Evolutionary conservation across 2,888 invertebrate species (phyloP).

Genomic region (Chrysomela aeneicollis): DNA sequence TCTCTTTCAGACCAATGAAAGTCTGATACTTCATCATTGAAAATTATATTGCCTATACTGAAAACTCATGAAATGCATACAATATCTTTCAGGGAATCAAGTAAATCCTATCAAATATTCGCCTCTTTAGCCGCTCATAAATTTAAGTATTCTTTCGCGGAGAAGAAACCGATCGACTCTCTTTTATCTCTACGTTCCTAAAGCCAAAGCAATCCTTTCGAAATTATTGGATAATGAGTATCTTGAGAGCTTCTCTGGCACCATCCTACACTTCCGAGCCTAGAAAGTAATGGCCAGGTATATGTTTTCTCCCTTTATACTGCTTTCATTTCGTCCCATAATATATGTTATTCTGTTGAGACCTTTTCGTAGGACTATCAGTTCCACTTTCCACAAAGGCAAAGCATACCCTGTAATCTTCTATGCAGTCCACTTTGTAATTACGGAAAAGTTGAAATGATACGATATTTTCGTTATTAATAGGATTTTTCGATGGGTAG

Average conservation of each 20-base stretch:
- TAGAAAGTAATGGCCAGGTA: slow-evolving; percentile 6
- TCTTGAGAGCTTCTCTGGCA: neutral
- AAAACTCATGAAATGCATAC: no score
- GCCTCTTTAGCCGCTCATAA: no score
- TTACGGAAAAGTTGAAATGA: neutral
- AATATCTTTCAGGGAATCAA: no score
- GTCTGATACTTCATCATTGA: no score
- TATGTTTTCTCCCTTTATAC: slow-evolving; percentile 14
- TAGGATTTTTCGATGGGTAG: neutral
- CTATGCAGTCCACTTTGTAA: neutral
- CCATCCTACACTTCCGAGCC: neutral
- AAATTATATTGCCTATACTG: no score
- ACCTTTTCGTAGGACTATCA: neutral
- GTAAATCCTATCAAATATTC: no score
- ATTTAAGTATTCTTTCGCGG: no score
- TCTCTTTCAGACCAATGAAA: no score
- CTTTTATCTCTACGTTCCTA: neutral
- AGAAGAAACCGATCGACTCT: neutral
- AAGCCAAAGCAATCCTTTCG: neutral
- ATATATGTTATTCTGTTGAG: slow-evolving; percentile 24
- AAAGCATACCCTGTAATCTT: neutral
- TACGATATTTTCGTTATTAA: neutral
- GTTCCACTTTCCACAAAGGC: neutral
- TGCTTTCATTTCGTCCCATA: slow-evolving; percentile 20
- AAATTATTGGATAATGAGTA: neutral